Evolutionary conservation across 2,797 vertebrate genomes (phyloP).

Genomic region (Lithobates pipiens): DNA sequence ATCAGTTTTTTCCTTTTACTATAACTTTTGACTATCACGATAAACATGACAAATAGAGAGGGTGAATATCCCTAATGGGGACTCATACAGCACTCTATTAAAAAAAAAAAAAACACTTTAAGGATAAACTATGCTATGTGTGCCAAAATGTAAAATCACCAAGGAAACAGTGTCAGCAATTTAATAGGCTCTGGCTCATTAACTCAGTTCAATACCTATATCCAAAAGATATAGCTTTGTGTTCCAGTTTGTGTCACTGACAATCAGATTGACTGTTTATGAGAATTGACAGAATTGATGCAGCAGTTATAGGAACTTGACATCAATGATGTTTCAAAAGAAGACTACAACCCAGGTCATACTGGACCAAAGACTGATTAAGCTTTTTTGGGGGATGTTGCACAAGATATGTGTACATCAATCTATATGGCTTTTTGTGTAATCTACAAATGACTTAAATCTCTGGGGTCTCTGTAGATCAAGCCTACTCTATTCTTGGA

Average conservation of each 20-base stretch:
- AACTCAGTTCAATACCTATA: slow-evolving; percentile 27
- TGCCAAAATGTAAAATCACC: neutral
- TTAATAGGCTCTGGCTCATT: slow-evolving; percentile 10
- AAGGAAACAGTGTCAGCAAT: neutral
- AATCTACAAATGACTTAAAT: slow-evolving; percentile 20
- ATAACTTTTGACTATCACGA: too few relatives aligned
- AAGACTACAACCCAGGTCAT: slow-evolving; percentile 19
- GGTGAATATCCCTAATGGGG: too few relatives aligned
- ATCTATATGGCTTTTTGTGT: slow-evolving; percentile 13
- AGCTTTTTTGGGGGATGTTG: neutral
- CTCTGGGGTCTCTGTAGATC: neutral
- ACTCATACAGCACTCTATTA: too few relatives aligned
- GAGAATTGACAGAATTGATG: slow-evolving; percentile 43
- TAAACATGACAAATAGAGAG: too few relatives aligned
- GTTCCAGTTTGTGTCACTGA: slow-evolving; percentile 37
- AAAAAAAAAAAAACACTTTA: neutral
- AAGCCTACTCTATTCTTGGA: slow-evolving; percentile 7
- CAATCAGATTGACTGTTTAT: slow-evolving; percentile 16
- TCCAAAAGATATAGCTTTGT: neutral
- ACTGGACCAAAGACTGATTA: slow-evolving; percentile 13
- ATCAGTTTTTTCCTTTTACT: too few relatives aligned
- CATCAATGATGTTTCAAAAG: neutral
- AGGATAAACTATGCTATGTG: neutral
- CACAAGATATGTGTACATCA: neutral
- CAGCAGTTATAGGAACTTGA: slow-evolving; percentile 30